phyloP scores from a whole-genome alignment of 2,113 vertebrate species.

The Ovis canadensis region DNA sequence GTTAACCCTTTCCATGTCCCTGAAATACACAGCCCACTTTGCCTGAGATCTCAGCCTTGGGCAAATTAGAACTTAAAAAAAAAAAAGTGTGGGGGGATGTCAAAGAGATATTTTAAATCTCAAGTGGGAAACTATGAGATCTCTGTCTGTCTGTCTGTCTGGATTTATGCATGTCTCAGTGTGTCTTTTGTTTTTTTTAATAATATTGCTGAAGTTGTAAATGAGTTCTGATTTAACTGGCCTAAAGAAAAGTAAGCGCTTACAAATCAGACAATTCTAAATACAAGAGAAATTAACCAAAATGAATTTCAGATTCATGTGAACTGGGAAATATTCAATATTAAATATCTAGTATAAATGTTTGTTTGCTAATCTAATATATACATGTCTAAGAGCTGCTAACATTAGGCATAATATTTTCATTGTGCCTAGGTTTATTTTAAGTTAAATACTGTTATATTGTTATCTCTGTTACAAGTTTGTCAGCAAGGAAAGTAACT shows the following conservation, averaged over 20 bases:
- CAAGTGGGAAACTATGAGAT: background rate
- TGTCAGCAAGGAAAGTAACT: background rate
- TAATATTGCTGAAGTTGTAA: background rate
- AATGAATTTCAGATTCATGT: background rate
- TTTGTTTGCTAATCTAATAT: background rate
- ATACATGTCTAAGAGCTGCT: background rate
- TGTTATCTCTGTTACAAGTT: background rate
- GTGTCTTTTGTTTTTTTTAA: background rate
- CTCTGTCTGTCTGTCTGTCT: background rate
- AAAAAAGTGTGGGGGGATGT: background rate
- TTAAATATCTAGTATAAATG: background rate
- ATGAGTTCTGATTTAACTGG: background rate
- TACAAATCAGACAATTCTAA: background rate
- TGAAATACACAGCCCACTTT: background rate
- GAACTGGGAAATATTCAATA: background rate
- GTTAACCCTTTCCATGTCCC: background rate
- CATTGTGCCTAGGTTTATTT: background rate
- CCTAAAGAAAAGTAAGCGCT: background rate
- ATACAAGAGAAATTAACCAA: background rate
- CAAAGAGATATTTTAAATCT: background rate
- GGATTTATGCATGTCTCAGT: background rate
- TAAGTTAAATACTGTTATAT: background rate
- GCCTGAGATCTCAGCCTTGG: background rate
- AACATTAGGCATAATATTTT: background rate
- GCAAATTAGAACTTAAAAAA: background rate